Evolutionary conservation across 2,797 vertebrate genomes (phyloP).

Genomic region (Botia kubotai): DNA sequence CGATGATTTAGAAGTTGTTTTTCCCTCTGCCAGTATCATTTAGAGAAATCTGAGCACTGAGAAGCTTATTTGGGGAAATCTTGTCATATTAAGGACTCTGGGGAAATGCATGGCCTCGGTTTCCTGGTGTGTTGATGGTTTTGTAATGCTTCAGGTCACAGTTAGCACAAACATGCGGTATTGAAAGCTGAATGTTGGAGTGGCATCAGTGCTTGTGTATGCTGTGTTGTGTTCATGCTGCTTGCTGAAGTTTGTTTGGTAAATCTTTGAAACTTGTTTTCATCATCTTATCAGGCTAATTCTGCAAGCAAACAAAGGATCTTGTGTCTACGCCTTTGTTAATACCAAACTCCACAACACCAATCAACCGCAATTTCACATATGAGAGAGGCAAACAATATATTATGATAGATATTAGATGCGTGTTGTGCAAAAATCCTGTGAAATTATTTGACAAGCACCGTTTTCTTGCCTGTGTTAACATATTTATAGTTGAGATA

Average conservation of each 20-base stretch:
- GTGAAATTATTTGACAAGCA: neutral
- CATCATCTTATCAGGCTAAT: conserved; percentile 15
- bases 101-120: conserved; percentile 27
- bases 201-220: conserved; percentile 28
- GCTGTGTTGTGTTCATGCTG: conserved; percentile 4
- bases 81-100: conserved; percentile 21
- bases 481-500: too few relatives aligned
- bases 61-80: conserved; percentile 7
- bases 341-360: conserved; percentile 1
- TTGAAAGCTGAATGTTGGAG: conserved; percentile 24
- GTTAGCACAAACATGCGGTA: conserved; percentile 17
- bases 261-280: conserved; percentile 27
- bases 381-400: conserved; percentile 11
- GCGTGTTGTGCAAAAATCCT: neutral
- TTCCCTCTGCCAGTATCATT: conserved; percentile 27
- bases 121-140: conserved; percentile 18
- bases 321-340: conserved; percentile 18
- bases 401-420: neutral
- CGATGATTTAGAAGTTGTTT: conserved; percentile 39
- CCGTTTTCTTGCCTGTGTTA: too few relatives aligned
- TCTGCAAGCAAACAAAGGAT: conserved; percentile 27
- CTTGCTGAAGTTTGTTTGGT: conserved; percentile 11
- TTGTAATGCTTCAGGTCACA: conserved; percentile 31
- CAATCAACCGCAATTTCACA: conserved; percentile 6
- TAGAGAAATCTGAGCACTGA: neutral